Base-by-base conservation (phyloP, 1,140 invertebrate species). In the Sycophaga agraensis region DNA sequence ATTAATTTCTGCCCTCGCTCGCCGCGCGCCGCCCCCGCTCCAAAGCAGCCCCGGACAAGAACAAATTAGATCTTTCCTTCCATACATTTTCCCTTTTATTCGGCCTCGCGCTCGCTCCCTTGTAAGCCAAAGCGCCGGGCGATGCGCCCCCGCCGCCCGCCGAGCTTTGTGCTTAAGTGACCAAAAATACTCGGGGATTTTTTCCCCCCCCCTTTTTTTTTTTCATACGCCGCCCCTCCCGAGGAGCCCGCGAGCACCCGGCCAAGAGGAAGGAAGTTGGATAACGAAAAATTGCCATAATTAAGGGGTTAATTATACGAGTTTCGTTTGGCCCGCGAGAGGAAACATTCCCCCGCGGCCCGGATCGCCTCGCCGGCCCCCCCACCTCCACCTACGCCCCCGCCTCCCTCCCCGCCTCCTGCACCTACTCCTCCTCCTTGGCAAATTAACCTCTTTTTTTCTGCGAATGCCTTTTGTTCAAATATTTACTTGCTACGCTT, bases 31-130 rank as follows among this genome's bases (percentile, higher is more conserved):
- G 21, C 17, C 26, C 37, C 59, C 58, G 19, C 64, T 66, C 72
- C 70, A 74, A 73, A 76, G 71, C 70, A 75, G 70, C 74, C 70
- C 70, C 72, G 76, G 69, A 80, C 79, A 77, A 76, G 77, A 80
- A 81, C 79, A 81, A 81, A 80, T 81, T 81, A 80, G 76, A 81
- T 78, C 78, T 81, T 80, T 77, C 77, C 78, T 80, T 80, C 74
- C 76, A 77, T 79, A 77, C 72, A 80, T 81, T 80, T n/a, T 76
- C 73, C 77, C 75, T 79, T 79, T 79, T 80, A 80, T 80, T 78
- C 70, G 66, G 61, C 40, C 57, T 63, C 66, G 66, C 60, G 35
- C 62, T 66, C 58, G 55, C 56, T 65, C 64, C 68, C 66, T 69
- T 63, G 59, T 66, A 68, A n/a, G n/a, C n/a, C n/a, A n/a, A n/a